Base-by-base conservation (phyloP, 1,140 invertebrate genomes). In the Zaprionus davidi region DNA sequence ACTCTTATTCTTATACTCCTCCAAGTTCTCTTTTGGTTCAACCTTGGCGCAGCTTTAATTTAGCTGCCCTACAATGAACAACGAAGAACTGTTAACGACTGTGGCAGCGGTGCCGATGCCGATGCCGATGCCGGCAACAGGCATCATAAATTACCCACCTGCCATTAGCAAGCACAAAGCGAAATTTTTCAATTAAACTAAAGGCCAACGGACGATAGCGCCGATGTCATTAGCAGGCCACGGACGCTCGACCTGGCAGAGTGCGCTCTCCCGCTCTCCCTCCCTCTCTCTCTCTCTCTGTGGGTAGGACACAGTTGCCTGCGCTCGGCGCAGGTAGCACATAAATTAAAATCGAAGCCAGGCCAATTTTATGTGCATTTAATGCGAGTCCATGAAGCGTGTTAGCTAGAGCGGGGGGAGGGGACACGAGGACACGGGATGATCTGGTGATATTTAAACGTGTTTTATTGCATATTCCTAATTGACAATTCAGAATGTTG, bases 111-210 rank as follows among this genome's bases (percentile, higher is more conserved):
- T 46, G n/a, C n/a, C n/a, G 6, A 2, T 17, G n/a, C n/a, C n/a
- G 6, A 2, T 17, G n/a, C 7, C 46, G 46, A 11, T 22, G 46
- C 34, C 51, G 65, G 71, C 60, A 75, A 38, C 67, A 60, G 69
- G 36, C 62, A 60, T 67, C 74, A 87, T 87, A 87, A 87, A 87
- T 87, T 81, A 79, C 84, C 57, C 58, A 66, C 63, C 60, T 73
- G 83, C 83, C 83, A 82, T 87, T 87, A 78, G 84, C 66, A 78
- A 77, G 68, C 74, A 81, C 84, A 87, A 84, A 87, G 81, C 73
- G 84, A 87, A 83, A 88, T 70, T 87, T 87, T 87, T 87, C 81
- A 87, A 87, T 87, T 87, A 81, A 84, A 87, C 79, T 84, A 87
- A 87, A 78, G 84, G 84, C 84, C 81, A 76, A 56, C 68, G 55